Percentiles rank a stretch among this genome's conserved stretches.
Conservation (phyloP, 2,888 invertebrate species). For the Drosophila birchii region DNA sequence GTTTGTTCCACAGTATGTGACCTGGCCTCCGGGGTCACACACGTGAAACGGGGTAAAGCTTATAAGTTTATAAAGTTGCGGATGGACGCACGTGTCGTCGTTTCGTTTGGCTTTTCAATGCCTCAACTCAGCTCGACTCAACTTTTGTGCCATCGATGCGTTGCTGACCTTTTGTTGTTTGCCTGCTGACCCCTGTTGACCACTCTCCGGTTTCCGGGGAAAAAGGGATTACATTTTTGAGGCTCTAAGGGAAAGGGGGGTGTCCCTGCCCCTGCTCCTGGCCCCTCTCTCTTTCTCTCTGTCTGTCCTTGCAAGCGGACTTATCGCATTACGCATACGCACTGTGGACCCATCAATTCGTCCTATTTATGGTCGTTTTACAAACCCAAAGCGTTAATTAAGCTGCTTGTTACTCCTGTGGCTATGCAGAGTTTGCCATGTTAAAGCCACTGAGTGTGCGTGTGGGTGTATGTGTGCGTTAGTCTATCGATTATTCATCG, state of each 20-base stretch:
- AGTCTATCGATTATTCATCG: slow-evolving; percentile 32
- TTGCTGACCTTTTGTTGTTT: slow-evolving; percentile 20
- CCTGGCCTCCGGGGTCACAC: slow-evolving; percentile 28
- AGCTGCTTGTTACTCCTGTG: slow-evolving; percentile 11
- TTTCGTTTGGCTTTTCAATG: slow-evolving; percentile 12
- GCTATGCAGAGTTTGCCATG: background rate
- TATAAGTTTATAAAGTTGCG: slow-evolving; percentile 46
- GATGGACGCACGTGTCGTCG: slow-evolving; percentile 48
- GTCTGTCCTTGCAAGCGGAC: background rate
- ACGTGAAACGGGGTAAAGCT: slow-evolving; percentile 33
- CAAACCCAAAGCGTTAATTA: slow-evolving; percentile 38
- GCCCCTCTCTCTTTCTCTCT: no score
- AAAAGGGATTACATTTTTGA: slow-evolving; percentile 28
- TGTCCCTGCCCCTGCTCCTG: no score
- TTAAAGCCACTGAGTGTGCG: no score
- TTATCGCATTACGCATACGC: slow-evolving; percentile 48
- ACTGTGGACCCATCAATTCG: slow-evolving; percentile 13
- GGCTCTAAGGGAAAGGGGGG: background rate
- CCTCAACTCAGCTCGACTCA: slow-evolving; percentile 13
- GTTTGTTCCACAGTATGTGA: slow-evolving; percentile 25
- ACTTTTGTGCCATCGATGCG: slow-evolving; percentile 16
- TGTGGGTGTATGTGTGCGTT: background rate
- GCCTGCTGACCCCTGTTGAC: background rate
- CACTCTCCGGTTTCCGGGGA: no score
- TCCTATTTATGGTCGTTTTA: slow-evolving; percentile 26